Base-by-base conservation (phyloP, 30 jellyfish, hydroid and myxozoan genomes). In the Sanderia malayensis region DNA sequence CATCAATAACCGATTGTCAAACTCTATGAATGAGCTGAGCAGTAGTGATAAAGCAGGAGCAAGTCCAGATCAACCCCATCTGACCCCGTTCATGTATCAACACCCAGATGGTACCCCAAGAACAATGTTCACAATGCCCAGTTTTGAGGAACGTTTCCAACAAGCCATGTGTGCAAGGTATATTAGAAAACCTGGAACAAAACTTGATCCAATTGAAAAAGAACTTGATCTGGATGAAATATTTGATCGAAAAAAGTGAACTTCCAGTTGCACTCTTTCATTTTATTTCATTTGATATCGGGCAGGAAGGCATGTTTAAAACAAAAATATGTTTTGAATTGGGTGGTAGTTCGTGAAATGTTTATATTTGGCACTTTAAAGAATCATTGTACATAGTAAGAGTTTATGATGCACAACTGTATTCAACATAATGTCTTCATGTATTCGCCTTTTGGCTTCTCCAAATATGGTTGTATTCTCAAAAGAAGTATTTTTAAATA, bases 101-200 rank as follows among this genome's bases (percentile, higher is more conserved):
- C 84, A 80, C 2, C 95, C 95, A 17, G 95, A 83, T 83, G 95
- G 95, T 29, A 55, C 76, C 21, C 95, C 95, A 9, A 73, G 95
- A 44, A 83, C 95, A 25, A 83, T 83, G 95, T 83, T 31, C 33
- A 9, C 61, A 34, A 47, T 83, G 80, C 95, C 95, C 15, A 73
- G 81, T 57, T 41, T 65, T 41, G 88, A 83, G 1, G 80, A 72
- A 9, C 44, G 75, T 32, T 83, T 83, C 27, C 58, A 65, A 21
- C 72, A 83, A 41, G 95, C 95, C 60, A 73, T 52, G 80, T 33
- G 33, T 18, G 95, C 95, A 55, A 52, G 95, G 79, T 83, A 83
- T 29, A 61, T 83, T 32, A 63, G 95, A 41, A 73, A 73, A 29
- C 95, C 95, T 1, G 95, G 95, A 17, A 83, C 95, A 25, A 83